Evolutionary conservation across 2,888 invertebrate species (phyloP).

Genomic region (Aplocera efformata): DNA sequence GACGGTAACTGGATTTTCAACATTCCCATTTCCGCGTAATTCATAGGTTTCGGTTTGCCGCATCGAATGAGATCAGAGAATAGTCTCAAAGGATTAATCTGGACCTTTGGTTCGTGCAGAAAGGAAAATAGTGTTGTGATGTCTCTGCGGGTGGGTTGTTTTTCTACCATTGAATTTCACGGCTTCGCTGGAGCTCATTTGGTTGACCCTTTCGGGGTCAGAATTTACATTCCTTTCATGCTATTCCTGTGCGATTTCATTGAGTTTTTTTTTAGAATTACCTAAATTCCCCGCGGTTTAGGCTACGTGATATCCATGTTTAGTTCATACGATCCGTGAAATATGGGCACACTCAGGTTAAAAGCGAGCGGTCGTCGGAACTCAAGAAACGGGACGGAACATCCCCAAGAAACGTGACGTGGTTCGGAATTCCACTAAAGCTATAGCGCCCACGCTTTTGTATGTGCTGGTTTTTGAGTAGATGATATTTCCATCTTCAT

Average conservation of each 20-base stretch:
- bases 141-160: conserved; percentile 1
- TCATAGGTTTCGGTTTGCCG: conserved; percentile 18
- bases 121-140: background rate
- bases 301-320: conserved; percentile 15
- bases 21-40: conserved; percentile 29
- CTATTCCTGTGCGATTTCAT: conserved; percentile 8
- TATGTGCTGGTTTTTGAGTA: no score
- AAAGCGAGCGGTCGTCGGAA: conserved; percentile 16
- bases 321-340: conserved; percentile 20
- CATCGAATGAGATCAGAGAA: conserved; percentile 16
- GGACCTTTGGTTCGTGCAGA: background rate
- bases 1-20: conserved; percentile 32
- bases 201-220: conserved; percentile 7
- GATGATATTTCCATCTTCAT: no score
- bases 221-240: conserved; percentile 10
- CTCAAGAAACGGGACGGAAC: conserved; percentile 9
- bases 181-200: conserved; percentile 4
- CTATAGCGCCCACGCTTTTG: no score
- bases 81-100: conserved; percentile 21
- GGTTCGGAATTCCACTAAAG: conserved; percentile 15
- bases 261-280: conserved; percentile 14
- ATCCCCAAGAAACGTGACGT: conserved; percentile 20
- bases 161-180: conserved; percentile 2
- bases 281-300: conserved; percentile 2
- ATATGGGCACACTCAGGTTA: conserved; percentile 18